Evolutionary conservation across 2,113 vertebrate genomes (phyloP).

Genomic region (Oreocharis arfaki): DNA sequence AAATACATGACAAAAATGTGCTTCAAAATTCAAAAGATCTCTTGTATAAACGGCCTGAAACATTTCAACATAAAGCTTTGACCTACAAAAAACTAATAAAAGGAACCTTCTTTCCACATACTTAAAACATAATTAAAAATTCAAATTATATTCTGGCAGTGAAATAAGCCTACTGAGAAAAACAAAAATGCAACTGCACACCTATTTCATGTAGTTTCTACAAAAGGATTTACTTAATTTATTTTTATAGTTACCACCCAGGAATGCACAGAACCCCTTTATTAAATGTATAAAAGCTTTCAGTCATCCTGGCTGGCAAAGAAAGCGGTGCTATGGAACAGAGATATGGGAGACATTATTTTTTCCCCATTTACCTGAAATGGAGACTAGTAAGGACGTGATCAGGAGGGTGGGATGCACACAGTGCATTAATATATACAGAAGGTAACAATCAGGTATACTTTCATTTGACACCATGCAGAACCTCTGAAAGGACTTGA

Average conservation of each 20-base stretch:
- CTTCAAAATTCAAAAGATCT: not conserved
- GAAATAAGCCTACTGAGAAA: not conserved
- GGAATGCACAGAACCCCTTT: not conserved
- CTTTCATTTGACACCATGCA: not conserved
- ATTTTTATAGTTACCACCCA: not conserved
- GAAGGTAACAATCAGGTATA: not conserved
- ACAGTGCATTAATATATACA: not conserved
- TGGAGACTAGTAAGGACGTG: not conserved
- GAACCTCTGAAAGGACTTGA: not conserved
- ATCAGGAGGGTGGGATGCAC: not conserved
- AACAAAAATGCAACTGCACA: not conserved
- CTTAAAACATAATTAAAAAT: conserved; percentile 6
- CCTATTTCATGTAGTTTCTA: not conserved
- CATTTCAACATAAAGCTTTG: not conserved
- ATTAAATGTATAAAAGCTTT: not conserved
- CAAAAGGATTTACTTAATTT: not conserved
- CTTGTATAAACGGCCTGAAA: not conserved
- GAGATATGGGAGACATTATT: not conserved
- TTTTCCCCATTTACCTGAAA: not conserved
- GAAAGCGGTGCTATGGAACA: not conserved
- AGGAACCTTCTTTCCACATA: not conserved
- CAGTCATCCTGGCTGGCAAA: not conserved
- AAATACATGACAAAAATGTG: not conserved
- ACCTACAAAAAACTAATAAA: not conserved
- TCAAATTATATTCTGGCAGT: not conserved